phyloP scores from a whole-genome alignment of 2,888 invertebrate genomes.

The Tinea trinotella region DNA sequence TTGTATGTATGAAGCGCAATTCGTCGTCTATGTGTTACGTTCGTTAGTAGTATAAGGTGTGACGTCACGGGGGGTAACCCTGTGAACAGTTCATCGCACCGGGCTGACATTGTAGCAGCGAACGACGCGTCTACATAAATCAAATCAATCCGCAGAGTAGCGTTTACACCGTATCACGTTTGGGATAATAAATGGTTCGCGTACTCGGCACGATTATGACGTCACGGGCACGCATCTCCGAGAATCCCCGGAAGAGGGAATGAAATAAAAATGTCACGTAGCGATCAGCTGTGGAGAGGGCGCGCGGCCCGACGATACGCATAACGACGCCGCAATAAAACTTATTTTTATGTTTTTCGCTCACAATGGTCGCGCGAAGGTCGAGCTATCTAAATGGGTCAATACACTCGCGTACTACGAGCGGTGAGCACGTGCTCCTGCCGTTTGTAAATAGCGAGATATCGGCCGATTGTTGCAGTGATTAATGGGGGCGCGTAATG shows the following conservation, averaged over 20 bases:
- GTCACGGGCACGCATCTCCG: constrained; percentile 68
- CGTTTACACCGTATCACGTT: background rate
- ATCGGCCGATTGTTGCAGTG: constrained; percentile 73
- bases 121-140: constrained; percentile 36
- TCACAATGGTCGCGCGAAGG: constrained; percentile 73
- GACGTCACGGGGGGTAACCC: background rate
- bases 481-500: constrained; percentile 72
- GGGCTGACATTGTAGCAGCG: background rate
- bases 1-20: too few species aligned
- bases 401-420: constrained; percentile 71
- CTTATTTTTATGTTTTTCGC: constrained; percentile 74
- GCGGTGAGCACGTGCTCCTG: constrained; percentile 68
- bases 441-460: constrained; percentile 72
- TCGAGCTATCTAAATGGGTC: constrained; percentile 74
- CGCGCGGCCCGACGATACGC: constrained; percentile 57
- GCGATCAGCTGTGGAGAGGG: constrained; percentile 69
- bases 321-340: constrained; percentile 68
- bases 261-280: constrained; percentile 73
- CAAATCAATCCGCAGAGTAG: constrained; percentile 38
- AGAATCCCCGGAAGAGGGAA: constrained; percentile 70
- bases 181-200: constrained; percentile 58
- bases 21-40: too few species aligned
- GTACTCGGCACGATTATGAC: constrained; percentile 61
- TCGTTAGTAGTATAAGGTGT: too few species aligned
- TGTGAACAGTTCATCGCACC: background rate